Conservation (phyloP, 2,797 vertebrate genomes). For the Hirundo rustica region DNA sequence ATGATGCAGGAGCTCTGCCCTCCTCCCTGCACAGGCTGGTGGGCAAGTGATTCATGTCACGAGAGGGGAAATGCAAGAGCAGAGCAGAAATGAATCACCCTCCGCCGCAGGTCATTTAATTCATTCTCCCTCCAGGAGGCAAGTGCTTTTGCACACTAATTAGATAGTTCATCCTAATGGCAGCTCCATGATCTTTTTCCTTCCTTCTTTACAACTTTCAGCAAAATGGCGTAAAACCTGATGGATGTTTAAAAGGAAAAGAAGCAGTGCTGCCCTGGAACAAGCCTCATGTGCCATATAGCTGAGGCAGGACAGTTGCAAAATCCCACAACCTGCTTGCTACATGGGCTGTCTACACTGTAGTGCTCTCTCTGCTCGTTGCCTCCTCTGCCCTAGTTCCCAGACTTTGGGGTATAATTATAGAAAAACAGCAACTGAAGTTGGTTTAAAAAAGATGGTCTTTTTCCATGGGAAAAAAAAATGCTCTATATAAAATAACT, state of each 20-base stretch:
- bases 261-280: neutral
- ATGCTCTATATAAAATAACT: neutral
- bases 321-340: neutral
- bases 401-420: constrained; percentile 52
- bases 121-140: constrained; percentile 37
- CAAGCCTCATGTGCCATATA: neutral
- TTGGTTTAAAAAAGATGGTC: neutral
- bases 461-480: neutral
- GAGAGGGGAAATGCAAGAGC: neutral
- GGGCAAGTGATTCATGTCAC: constrained; percentile 9
- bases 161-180: constrained; percentile 59
- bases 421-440: constrained; percentile 21
- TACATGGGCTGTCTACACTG: neutral
- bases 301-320: constrained; percentile 10
- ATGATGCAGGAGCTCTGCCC: neutral
- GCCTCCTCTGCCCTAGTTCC: constrained; percentile 46
- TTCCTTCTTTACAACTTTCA: neutral
- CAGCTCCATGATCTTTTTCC: neutral
- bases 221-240: neutral
- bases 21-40: neutral
- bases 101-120: constrained; percentile 2
- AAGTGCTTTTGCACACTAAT: constrained; percentile 54
- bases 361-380: neutral
- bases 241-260: neutral
- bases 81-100: constrained; percentile 34